phyloP scores from a whole-genome alignment of 2,113 vertebrate species.

The Oryzias curvinotus region DNA sequence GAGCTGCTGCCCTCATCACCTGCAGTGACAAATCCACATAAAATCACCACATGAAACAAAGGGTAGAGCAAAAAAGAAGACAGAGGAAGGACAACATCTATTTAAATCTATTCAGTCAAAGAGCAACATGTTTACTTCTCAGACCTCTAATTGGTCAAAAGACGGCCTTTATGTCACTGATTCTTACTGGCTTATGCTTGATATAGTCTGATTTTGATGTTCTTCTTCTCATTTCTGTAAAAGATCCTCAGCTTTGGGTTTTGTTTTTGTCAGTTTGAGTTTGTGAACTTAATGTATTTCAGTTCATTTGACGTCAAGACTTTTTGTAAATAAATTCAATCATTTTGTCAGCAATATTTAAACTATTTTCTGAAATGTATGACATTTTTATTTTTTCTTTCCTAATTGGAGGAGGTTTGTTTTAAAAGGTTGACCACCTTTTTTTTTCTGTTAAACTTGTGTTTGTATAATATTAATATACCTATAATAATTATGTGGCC shows the following conservation, averaged over 20 bases:
- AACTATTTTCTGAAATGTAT: too few species aligned
- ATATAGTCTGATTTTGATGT: not conserved
- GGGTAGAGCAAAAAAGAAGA: not conserved
- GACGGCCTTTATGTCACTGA: not conserved
- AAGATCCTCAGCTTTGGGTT: not conserved
- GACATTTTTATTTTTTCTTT: not conserved
- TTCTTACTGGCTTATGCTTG: not conserved
- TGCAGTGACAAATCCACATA: conserved; percentile 54
- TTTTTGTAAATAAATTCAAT: not conserved
- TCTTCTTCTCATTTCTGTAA: not conserved
- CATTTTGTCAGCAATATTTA: not conserved
- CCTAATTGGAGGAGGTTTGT: not conserved
- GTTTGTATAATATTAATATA: too few species aligned
- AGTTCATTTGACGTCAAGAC: too few species aligned
- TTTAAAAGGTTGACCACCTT: conserved; percentile 1
- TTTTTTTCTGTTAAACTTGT: too few species aligned
- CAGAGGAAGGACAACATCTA: not conserved
- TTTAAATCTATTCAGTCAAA: not conserved
- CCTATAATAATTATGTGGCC: too few species aligned
- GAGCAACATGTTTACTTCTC: not conserved
- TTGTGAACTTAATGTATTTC: not conserved
- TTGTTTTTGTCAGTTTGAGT: not conserved
- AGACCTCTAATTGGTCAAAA: not conserved
- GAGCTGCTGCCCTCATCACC: conserved; percentile 93
- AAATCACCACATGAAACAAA: conserved; percentile 21